Percentiles rank a stretch among this genome's conserved stretches.
phyloP scores from a whole-genome alignment of 2,888 invertebrate species.

The Hemistola chrysoprasaria region DNA sequence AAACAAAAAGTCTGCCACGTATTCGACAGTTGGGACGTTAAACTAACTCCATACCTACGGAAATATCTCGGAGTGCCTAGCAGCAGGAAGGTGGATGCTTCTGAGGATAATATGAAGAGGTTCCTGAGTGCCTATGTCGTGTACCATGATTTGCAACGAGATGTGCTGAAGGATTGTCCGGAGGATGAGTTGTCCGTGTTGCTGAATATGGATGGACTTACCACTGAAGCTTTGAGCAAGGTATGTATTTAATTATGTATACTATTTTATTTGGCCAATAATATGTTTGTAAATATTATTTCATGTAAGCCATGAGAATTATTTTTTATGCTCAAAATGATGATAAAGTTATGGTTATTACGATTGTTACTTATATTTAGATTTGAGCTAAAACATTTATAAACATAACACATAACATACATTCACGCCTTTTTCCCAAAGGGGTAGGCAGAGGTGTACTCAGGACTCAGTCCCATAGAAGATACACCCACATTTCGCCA shows the following conservation, averaged over 20 bases:
- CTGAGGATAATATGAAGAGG: conserved; percentile 55
- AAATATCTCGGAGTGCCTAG: conserved; percentile 76
- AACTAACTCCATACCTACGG: conserved; percentile 64
- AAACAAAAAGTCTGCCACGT: conserved; percentile 79
- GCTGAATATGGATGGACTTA: conserved; percentile 40
- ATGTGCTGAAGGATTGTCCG: conserved; percentile 46
- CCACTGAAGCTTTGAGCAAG: conserved; percentile 45
- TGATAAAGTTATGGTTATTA: too few relatives aligned
- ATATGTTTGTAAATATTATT: too few relatives aligned
- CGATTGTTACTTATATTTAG: too few relatives aligned
- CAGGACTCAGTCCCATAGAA: too few relatives aligned
- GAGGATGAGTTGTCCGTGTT: conserved; percentile 49
- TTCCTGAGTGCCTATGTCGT: conserved; percentile 79
- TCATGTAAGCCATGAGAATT: too few relatives aligned
- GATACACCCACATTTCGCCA: too few relatives aligned
- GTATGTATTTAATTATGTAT: too few relatives aligned
- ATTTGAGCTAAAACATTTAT: too few relatives aligned
- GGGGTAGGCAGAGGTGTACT: too few relatives aligned
- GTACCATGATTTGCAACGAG: conserved; percentile 82
- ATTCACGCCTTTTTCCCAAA: too few relatives aligned
- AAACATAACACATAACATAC: too few relatives aligned
- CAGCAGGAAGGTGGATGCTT: conserved; percentile 44
- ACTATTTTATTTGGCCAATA: too few relatives aligned
- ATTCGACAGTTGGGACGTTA: conserved; percentile 81
- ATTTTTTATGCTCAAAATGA: not conserved